Conservation (phyloP, 2,113 vertebrate genomes). For the Pionites leucogaster region DNA sequence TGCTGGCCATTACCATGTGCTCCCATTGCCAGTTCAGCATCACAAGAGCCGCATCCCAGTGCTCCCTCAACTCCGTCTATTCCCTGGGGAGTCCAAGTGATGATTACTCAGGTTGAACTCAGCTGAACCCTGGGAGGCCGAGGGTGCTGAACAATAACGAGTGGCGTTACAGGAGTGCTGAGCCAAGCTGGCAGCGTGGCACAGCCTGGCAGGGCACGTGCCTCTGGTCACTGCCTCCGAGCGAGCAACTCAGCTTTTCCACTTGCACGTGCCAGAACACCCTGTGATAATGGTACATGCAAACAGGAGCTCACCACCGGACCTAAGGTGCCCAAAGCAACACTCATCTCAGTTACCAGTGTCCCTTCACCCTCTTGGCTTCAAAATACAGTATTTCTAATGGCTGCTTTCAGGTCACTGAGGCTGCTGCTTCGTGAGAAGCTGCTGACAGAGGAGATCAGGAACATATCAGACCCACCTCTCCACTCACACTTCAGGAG, state of each 20-base stretch:
- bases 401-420: not conserved
- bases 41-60: not conserved
- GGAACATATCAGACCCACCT: slow-evolving; percentile 54
- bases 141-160: not conserved
- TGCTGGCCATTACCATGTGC: fast-evolving
- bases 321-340: not conserved
- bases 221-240: not conserved
- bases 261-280: not conserved
- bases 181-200: not conserved
- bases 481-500: not conserved
- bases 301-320: not conserved
- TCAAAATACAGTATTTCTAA: not conserved
- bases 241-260: not conserved
- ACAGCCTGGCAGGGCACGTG: not conserved
- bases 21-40: not conserved
- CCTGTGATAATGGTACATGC: not conserved
- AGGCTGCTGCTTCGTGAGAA: not conserved
- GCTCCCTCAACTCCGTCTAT: fast-evolving
- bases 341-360: slow-evolving; percentile 29
- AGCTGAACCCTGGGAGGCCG: not conserved
- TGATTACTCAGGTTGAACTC: not conserved
- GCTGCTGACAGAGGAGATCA: slow-evolving; percentile 30
- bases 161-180: not conserved
- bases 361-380: slow-evolving; percentile 51
- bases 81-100: not conserved